A percentile compares a stretch with the other conserved stretches of the same genome.
Evolutionary conservation across 2,113 vertebrate genomes (phyloP).

Genomic region (Nyctereutes procyonoides): DNA sequence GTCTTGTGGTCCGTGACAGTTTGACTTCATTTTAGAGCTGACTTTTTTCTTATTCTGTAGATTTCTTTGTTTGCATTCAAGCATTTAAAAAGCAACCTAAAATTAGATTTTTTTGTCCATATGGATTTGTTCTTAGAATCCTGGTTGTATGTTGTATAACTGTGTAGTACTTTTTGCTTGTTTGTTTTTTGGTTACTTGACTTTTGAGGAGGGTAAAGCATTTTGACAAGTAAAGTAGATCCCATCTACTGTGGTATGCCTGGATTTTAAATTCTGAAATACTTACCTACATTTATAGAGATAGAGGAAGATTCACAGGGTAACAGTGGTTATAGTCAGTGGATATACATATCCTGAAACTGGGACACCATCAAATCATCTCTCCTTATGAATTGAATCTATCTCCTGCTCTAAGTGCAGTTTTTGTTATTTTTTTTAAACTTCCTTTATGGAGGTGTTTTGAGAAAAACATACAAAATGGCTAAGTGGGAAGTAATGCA

Average conservation of each 20-base stretch:
- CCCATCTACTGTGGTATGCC: neutral
- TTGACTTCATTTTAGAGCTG: constrained; percentile 59
- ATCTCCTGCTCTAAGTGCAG: neutral
- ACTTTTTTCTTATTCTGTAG: constrained; percentile 38
- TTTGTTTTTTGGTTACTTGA: constrained; percentile 12
- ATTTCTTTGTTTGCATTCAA: constrained; percentile 44
- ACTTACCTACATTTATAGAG: neutral
- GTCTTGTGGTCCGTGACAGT: constrained; percentile 70
- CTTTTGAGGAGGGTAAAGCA: constrained; percentile 11
- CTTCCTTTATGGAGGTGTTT: neutral
- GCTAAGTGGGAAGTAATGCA: neutral
- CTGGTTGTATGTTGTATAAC: neutral
- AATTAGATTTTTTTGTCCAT: constrained; percentile 16
- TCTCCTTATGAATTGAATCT: neutral
- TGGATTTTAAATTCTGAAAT: constrained; percentile 25
- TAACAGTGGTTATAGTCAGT: neutral
- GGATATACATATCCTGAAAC: neutral
- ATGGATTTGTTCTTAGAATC: constrained; percentile 34
- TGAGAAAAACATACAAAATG: constrained; percentile 6
- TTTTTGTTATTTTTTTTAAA: neutral
- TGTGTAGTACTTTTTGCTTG: neutral
- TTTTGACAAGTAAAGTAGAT: neutral
- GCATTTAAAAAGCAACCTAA: constrained; percentile 49
- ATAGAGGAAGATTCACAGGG: neutral
- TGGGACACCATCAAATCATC: neutral